Conservation (phyloP, 2,113 vertebrate genomes). For the Aspiorhynchus laticeps region DNA sequence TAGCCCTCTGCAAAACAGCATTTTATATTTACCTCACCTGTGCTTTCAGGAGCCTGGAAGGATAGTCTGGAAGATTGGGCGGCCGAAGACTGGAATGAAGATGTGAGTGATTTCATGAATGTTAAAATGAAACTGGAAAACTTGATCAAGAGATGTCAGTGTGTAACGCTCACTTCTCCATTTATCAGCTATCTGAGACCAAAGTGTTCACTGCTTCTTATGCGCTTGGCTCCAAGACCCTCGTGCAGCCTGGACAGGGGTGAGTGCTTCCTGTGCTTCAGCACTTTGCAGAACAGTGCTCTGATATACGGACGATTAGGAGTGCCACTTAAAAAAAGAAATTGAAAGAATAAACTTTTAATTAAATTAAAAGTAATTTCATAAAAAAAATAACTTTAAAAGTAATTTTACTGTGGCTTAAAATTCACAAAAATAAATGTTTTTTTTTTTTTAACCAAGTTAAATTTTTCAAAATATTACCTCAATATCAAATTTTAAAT, state of each 20-base stretch:
- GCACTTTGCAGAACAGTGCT: background rate
- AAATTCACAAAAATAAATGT: too few species aligned
- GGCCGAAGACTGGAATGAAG: slow-evolving; percentile 96
- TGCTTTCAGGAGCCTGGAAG: slow-evolving; percentile 82
- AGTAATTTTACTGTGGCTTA: too few species aligned
- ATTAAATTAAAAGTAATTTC: background rate
- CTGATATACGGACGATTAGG: background rate
- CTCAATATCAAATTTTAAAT: background rate
- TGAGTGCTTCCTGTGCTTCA: slow-evolving; percentile 64
- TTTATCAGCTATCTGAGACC: slow-evolving; percentile 90
- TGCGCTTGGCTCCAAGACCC: slow-evolving; percentile 79
- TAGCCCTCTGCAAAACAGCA: background rate
- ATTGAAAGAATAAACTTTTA: background rate
- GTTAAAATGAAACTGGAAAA: background rate
- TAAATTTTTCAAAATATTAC: background rate
- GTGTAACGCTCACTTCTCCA: background rate
- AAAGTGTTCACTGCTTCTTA: slow-evolving; percentile 95
- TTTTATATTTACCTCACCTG: background rate
- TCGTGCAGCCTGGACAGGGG: slow-evolving; percentile 80
- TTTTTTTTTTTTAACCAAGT: background rate
- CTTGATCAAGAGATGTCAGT: background rate
- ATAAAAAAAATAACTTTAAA: background rate
- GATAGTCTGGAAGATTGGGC: slow-evolving; percentile 92
- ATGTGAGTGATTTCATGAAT: slow-evolving; percentile 78
- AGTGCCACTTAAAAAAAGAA: background rate